Percentiles rank a stretch among this genome's conserved stretches.
Evolutionary conservation across 2,113 vertebrate species (phyloP).

Genomic region (Oceanites oceanicus): DNA sequence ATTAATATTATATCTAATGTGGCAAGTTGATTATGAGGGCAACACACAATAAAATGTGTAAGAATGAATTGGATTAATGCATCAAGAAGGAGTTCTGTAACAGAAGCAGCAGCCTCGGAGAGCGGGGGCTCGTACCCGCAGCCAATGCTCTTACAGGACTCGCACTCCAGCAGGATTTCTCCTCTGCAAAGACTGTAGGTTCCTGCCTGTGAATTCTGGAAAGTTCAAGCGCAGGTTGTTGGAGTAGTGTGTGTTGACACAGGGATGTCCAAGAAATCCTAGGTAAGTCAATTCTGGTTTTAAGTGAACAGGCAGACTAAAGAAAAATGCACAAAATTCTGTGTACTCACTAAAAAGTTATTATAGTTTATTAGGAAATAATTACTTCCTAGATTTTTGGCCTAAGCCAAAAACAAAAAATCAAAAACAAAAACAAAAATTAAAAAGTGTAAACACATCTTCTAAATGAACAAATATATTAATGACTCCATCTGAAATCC

Average conservation of each 20-base stretch:
- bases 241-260: neutral
- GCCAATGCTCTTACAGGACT: accelerated
- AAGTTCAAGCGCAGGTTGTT: neutral
- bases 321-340: neutral
- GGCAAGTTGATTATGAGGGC: neutral
- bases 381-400: neutral
- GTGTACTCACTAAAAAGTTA: neutral
- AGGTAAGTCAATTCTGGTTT: neutral
- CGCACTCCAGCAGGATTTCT: neutral
- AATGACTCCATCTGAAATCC: neutral
- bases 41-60: neutral
- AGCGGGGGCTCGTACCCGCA: accelerated
- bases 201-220: neutral
- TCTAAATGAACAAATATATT: neutral
- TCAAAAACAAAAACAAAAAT: neutral
- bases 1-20: neutral
- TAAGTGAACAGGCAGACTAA: neutral
- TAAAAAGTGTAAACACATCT: neutral
- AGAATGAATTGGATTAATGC: neutral
- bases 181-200: neutral
- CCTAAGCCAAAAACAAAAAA: neutral
- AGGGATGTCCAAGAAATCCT: neutral
- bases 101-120: neutral
- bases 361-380: neutral
- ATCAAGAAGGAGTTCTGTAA: neutral